Evolutionary conservation across 1,140 invertebrate genomes (phyloP).

Genomic region (Condylostylus longicornis): DNA sequence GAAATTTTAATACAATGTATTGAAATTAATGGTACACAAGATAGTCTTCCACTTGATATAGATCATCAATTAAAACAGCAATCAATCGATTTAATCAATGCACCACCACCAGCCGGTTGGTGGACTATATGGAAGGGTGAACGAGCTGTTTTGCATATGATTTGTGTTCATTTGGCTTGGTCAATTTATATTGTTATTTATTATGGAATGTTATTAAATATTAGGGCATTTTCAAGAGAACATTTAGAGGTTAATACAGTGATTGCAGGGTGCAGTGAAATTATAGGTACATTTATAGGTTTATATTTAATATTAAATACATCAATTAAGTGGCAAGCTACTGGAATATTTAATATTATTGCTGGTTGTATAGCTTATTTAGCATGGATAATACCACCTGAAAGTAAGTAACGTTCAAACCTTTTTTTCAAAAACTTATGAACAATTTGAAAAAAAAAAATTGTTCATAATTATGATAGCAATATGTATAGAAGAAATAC

Average conservation of each 20-base stretch:
- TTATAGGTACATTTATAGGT: constrained; percentile 31
- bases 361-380: constrained; percentile 25
- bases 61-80: constrained; percentile 29
- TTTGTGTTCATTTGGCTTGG: constrained; percentile 28
- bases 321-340: constrained; percentile 26
- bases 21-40: constrained; percentile 36
- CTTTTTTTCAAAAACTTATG: constrained; percentile 1
- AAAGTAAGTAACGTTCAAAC: constrained; percentile 11
- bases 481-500: background rate
- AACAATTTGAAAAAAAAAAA: no score
- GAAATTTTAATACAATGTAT: constrained; percentile 53
- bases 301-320: constrained; percentile 27
- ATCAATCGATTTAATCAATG: constrained; percentile 25
- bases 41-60: constrained; percentile 25
- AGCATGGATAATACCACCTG: constrained; percentile 26
- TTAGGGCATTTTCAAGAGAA: constrained; percentile 31
- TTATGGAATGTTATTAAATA: constrained; percentile 33
- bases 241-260: constrained; percentile 31
- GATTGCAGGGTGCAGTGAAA: constrained; percentile 27
- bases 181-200: constrained; percentile 31
- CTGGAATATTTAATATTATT: constrained; percentile 26
- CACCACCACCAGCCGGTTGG: constrained; percentile 26
- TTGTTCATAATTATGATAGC: no score
- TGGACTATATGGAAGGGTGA: constrained; percentile 29
- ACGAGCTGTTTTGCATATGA: constrained; percentile 22